Base-by-base conservation (phyloP, 2,797 vertebrate genomes). In the Poecilia velifera region DNA sequence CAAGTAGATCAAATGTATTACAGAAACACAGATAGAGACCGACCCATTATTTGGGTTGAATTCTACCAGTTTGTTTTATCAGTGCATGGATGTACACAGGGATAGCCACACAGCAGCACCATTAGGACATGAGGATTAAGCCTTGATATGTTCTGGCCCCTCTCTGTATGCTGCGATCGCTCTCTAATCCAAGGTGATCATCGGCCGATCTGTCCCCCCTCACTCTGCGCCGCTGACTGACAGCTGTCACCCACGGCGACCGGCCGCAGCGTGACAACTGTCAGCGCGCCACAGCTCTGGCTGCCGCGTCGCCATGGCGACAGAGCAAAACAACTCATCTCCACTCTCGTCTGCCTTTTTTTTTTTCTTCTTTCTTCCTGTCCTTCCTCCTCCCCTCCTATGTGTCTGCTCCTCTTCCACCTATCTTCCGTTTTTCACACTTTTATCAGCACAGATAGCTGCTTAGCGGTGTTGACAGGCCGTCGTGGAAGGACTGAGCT, bases 101-200 rank as follows among this genome's bases (percentile, higher is more conserved):
- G 76, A 22, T 0, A 3, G 5, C 86, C 72, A 78, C 70, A 85
- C 73, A 83, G 72, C 72, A 31, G 36, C n/a, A 22, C 80, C 84
- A 89, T 82, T 53, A 86, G 86, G 81, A 87, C 89, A 76, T 7
- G 47, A 51, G 87, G 94, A 92, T 94, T 92, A 92, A 87, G 86
- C 78, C 86, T 81, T 76, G 90, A 92, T 91, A 86, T 84, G 89
- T 89, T 84, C 86, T 82, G 76, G 84, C 77, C 49, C 76, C 86
- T 82, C 84, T 78, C 84, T 46, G 84, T 83, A 88, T 82, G 76
- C 71, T 20, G 83, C 74, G 84, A 91, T 92, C 83, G n/a, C 87
- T 86, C 90, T 74, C 89, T 93, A 94, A 95, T 95, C 92, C 93
- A 91, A 94, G 91, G 94, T 94, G 93, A 93, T 95, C 94, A 93